Conservation (phyloP, 2,797 vertebrate species). For the Rhadinocentrus ornatus region DNA sequence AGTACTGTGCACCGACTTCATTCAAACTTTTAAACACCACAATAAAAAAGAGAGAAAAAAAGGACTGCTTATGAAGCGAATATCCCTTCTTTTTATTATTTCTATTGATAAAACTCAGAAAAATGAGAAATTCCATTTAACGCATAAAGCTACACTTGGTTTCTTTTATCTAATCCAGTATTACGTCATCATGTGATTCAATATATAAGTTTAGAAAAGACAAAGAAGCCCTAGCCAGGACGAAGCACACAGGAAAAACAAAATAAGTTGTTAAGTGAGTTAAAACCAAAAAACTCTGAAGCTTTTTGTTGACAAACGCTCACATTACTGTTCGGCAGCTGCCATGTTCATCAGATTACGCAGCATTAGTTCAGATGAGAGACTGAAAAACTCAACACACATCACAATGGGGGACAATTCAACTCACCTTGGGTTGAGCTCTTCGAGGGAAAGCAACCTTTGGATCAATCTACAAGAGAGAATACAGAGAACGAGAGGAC, state of each 20-base stretch:
- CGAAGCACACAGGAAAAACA: conserved; percentile 21
- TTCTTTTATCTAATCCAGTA: neutral
- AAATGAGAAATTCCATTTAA: neutral
- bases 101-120: neutral
- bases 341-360: conserved; percentile 65
- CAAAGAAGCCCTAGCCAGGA: conserved; percentile 3
- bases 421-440: conserved; percentile 98
- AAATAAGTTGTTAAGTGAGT: conserved; percentile 13
- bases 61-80: neutral
- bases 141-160: neutral
- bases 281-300: conserved; percentile 39
- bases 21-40: neutral
- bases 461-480: conserved; percentile 92
- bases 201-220: neutral
- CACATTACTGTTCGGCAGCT: conserved; percentile 38
- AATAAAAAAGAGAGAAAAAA: neutral
- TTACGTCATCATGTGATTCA: neutral
- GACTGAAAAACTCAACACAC: conserved; percentile 28
- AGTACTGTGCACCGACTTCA: neutral
- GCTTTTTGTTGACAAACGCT: conserved; percentile 43
- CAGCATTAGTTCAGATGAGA: conserved; percentile 58
- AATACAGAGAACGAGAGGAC: conserved; percentile 58
- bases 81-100: neutral
- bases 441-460: conserved; percentile 98
- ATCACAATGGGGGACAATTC: conserved; percentile 11